A percentile compares a stretch with the other conserved stretches of the same genome.
These are phyloP conservation scores for Lophius americanus DNA, from an alignment of 2,797 vertebrate genomes.

Conservation along the genomic window DNA sequence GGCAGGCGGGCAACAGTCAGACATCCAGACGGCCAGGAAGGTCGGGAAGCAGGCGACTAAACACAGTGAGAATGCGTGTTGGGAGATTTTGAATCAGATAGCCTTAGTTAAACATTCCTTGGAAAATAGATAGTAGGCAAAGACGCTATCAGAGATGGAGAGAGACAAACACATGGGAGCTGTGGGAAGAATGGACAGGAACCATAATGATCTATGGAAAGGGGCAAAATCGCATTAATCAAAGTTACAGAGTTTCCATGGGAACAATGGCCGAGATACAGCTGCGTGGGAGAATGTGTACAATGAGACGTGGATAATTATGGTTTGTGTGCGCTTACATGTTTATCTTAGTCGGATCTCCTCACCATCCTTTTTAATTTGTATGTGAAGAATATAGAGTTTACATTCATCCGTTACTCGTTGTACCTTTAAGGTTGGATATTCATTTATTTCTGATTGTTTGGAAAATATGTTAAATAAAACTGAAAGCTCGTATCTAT, in stretches of 20 bases:
- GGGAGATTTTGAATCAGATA: slow-evolving; percentile 51
- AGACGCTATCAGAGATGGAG: neutral
- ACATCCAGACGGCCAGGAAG: slow-evolving; percentile 43
- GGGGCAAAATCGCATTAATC: slow-evolving; percentile 43
- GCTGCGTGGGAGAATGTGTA: slow-evolving; percentile 24
- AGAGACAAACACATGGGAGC: neutral
- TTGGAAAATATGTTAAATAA: neutral
- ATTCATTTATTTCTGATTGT: too few species aligned
- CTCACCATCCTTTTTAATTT: neutral
- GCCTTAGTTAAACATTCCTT: slow-evolving; percentile 34
- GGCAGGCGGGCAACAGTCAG: slow-evolving; percentile 55
- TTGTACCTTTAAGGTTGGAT: neutral
- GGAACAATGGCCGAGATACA: slow-evolving; percentile 43
- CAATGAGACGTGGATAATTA: slow-evolving; percentile 18
- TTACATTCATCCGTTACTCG: neutral
- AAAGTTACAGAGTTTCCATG: slow-evolving; percentile 56
- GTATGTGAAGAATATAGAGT: neutral
- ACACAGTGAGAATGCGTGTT: slow-evolving; percentile 45
- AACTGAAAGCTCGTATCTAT: neutral
- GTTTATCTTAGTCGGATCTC: neutral
- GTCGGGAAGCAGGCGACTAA: slow-evolving; percentile 35
- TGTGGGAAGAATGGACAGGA: slow-evolving; percentile 21
- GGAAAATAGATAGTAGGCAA: neutral
- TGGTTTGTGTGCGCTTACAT: slow-evolving; percentile 2
- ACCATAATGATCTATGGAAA: slow-evolving; percentile 32